Evolutionary conservation across 2,888 invertebrate species (phyloP).

Genomic region (Zhuqinia jingwanae): DNA sequence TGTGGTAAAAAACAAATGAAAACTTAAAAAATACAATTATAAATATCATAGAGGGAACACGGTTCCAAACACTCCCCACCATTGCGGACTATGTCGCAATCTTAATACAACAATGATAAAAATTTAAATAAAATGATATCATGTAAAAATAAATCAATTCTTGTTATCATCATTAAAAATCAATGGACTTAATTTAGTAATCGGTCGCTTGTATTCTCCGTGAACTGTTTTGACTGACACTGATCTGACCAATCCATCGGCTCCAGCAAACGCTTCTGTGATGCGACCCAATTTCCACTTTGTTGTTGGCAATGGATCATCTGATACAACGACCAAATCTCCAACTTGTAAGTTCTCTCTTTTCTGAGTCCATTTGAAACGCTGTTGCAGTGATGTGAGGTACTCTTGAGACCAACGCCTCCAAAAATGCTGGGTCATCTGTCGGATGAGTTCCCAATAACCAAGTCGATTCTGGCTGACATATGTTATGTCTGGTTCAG

Average conservation of each 20-base stretch:
- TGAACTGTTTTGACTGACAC: constrained; percentile 78
- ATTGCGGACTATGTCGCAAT: neutral
- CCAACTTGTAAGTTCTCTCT: constrained; percentile 75
- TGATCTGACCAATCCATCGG: constrained; percentile 79
- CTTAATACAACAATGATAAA: neutral
- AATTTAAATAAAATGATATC: neutral
- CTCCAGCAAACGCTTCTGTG: constrained; percentile 78
- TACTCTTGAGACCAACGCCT: constrained; percentile 79
- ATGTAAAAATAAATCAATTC: neutral
- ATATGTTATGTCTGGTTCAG: constrained; percentile 9
- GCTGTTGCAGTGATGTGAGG: constrained; percentile 78
- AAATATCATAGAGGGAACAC: too few relatives aligned
- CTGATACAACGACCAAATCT: constrained; percentile 79
- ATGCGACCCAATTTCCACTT: constrained; percentile 79
- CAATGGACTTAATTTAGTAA: constrained; percentile 41
- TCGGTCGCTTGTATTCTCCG: constrained; percentile 61
- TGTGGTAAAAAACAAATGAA: too few relatives aligned
- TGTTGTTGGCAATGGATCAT: constrained; percentile 79
- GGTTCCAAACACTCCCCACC: constrained; percentile 8
- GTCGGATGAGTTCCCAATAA: constrained; percentile 66
- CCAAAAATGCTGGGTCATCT: constrained; percentile 77
- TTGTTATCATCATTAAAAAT: neutral
- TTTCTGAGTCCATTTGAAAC: constrained; percentile 78
- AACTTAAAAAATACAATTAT: too few relatives aligned
- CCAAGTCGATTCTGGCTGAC: neutral